Conservation (phyloP, 2,797 vertebrate species). For the Anabas testudineus region DNA sequence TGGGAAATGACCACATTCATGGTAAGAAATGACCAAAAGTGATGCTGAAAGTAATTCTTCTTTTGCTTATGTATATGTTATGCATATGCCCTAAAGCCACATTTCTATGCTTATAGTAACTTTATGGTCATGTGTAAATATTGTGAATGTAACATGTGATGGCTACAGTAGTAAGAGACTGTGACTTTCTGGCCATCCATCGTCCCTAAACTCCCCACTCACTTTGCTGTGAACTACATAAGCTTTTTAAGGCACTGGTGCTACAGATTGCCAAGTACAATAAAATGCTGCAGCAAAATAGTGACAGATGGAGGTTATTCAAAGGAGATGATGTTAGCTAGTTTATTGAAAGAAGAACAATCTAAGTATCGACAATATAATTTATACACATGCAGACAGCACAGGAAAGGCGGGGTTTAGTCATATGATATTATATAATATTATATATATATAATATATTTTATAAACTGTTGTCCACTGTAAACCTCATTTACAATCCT, state of each 20-base stretch:
- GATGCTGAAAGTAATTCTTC: not conserved
- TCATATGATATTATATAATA: no score
- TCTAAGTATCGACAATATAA: not conserved
- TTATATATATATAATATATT: no score
- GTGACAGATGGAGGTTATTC: not conserved
- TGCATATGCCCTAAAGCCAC: not conserved
- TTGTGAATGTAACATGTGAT: not conserved
- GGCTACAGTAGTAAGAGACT: not conserved
- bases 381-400: not conserved
- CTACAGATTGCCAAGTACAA: not conserved
- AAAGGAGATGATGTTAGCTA: not conserved
- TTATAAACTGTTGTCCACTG: not conserved
- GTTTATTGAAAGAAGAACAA: not conserved
- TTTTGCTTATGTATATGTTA: no score
- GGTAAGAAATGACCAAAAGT: not conserved
- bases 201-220: not conserved
- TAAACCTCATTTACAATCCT: slow-evolving; percentile 10
- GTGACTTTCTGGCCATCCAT: not conserved
- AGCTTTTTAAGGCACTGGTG: not conserved
- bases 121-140: not conserved
- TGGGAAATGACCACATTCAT: not conserved
- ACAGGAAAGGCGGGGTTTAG: not conserved
- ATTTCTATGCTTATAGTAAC: not conserved
- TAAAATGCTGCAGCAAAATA: not conserved
- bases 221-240: not conserved